Percentiles rank a stretch among this genome's conserved stretches.
These are phyloP conservation scores for Vidua chalybeata DNA, from an alignment of 2,113 vertebrate genomes.

Conservation along the genomic window DNA sequence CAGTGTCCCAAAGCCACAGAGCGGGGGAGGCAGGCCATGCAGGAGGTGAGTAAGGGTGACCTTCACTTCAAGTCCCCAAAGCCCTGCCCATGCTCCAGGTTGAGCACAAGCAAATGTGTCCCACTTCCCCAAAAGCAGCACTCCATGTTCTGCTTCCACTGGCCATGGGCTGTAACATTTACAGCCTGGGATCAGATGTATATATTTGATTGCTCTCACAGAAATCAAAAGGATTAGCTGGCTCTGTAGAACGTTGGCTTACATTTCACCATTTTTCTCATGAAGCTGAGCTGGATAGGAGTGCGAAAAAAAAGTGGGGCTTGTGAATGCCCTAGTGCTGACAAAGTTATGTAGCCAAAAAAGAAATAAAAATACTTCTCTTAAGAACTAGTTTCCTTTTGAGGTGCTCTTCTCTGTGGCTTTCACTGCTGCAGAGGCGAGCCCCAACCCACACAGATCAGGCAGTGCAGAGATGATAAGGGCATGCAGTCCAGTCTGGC, in stretches of 20 bases:
- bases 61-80: neutral
- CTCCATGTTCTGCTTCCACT: neutral
- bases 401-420: neutral
- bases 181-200: neutral
- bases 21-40: neutral
- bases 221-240: neutral
- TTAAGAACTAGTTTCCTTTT: neutral
- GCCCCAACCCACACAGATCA: neutral
- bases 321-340: neutral
- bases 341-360: neutral
- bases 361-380: neutral
- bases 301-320: neutral
- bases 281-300: neutral
- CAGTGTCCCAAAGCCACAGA: accelerated
- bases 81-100: neutral
- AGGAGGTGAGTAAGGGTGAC: neutral
- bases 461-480: too few relatives aligned
- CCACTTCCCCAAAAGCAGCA: neutral
- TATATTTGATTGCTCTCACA: neutral
- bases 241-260: neutral
- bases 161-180: neutral
- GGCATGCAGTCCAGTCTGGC: neutral
- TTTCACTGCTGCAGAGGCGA: neutral
- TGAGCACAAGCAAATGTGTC: neutral
- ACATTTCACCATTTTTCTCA: neutral